These are phyloP conservation scores for Mus caroli DNA, from an alignment of 2,797 vertebrate genomes.

Conservation along the genomic window DNA sequence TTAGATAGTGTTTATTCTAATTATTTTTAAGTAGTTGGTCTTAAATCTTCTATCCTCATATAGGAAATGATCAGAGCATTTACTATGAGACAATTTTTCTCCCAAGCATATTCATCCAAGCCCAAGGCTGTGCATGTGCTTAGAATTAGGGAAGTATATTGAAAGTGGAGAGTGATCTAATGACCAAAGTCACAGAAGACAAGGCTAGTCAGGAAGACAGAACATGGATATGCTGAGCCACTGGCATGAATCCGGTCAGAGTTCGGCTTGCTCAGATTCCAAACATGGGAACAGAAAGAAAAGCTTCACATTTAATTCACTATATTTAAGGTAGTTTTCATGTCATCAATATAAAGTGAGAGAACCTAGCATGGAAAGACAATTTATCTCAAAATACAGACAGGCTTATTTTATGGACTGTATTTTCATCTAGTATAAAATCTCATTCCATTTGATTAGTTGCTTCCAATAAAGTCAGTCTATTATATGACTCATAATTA, in stretches of 20 bases:
- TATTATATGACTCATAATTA: constrained; percentile 50
- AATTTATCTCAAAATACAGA: constrained; percentile 47
- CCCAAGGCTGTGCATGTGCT: background rate
- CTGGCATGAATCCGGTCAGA: background rate
- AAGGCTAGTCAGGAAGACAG: background rate
- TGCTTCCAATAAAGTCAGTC: background rate
- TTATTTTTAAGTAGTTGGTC: constrained; percentile 23
- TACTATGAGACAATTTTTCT: background rate
- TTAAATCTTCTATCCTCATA: background rate
- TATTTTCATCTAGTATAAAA: constrained; percentile 43
- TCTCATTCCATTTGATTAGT: background rate
- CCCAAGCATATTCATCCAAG: background rate
- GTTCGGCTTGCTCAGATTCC: background rate
- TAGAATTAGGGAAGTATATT: background rate
- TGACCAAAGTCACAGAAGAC: background rate
- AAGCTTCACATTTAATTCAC: background rate
- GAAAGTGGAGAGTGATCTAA: background rate
- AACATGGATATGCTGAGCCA: background rate
- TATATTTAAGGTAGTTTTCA: background rate
- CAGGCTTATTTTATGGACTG: background rate
- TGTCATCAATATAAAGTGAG: background rate
- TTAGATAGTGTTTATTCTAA: background rate
- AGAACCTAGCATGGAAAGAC: background rate
- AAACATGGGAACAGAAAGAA: background rate
- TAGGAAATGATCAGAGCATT: background rate